phyloP scores from a whole-genome alignment of 1,140 invertebrate genomes.

The Acromyrmex charruanus region DNA sequence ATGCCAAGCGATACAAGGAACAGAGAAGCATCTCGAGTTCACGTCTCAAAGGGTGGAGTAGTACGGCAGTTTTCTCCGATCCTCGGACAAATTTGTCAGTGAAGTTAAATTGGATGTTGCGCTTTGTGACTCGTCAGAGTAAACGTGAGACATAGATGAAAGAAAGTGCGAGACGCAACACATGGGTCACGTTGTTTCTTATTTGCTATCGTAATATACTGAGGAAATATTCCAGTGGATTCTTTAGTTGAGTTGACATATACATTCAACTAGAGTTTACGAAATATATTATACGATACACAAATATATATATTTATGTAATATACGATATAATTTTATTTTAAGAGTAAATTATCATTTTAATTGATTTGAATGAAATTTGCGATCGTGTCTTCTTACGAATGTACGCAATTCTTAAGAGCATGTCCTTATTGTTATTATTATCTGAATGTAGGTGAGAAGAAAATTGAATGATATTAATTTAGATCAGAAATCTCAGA shows the following conservation, averaged over 20 bases:
- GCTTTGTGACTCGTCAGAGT: conserved; percentile 36
- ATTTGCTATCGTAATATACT: neutral
- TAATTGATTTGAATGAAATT: neutral
- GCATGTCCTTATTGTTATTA: neutral
- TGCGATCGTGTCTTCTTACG: neutral
- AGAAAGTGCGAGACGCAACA: conserved; percentile 45
- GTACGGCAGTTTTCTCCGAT: conserved; percentile 38
- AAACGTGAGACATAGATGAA: conserved; percentile 30
- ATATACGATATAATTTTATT: neutral
- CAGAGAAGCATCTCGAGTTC: conserved; percentile 36
- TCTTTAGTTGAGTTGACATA: neutral
- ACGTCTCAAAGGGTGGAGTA: conserved; percentile 49
- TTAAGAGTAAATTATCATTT: neutral
- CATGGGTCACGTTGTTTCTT: neutral
- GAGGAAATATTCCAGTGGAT: neutral
- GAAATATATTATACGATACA: neutral
- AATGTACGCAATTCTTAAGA: neutral
- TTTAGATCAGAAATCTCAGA: neutral
- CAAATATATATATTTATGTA: neutral
- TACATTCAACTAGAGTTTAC: neutral
- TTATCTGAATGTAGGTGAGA: conserved; percentile 30
- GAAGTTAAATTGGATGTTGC: conserved; percentile 63
- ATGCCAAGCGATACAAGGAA: conserved; percentile 46
- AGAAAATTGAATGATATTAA: neutral
- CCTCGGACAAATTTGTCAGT: conserved; percentile 52